phyloP scores from a whole-genome alignment of 2,797 vertebrate genomes.

The Gobio occitaniae region DNA sequence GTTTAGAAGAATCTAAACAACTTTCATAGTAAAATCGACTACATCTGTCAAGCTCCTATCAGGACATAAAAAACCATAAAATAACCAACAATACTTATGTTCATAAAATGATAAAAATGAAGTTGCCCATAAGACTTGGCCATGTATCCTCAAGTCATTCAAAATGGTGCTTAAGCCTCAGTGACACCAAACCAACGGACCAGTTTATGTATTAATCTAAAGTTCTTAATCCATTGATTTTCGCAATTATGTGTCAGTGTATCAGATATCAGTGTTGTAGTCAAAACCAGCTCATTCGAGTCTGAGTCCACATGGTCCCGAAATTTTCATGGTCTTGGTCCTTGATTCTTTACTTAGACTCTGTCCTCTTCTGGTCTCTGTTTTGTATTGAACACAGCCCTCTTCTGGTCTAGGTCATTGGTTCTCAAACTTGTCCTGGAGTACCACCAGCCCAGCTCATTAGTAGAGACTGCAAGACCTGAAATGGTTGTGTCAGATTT shows the following conservation, averaged over 20 bases:
- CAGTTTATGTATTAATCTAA: too few species aligned
- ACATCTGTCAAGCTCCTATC: not conserved
- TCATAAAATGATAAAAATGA: not conserved
- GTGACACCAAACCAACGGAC: too few species aligned
- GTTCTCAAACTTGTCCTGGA: too few species aligned
- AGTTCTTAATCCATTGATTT: not conserved
- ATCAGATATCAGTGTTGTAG: not conserved
- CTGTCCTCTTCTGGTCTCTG: not conserved
- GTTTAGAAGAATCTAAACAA: conserved; percentile 1
- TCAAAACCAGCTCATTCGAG: not conserved
- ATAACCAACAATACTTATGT: not conserved
- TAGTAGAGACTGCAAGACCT: too few species aligned
- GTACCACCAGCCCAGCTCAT: too few species aligned
- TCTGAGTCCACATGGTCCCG: not conserved
- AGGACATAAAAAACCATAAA: not conserved
- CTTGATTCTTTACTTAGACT: not conserved
- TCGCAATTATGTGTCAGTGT: not conserved
- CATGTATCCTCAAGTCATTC: not conserved
- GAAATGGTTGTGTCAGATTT: too few species aligned
- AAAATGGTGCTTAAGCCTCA: not conserved
- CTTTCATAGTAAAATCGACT: not conserved
- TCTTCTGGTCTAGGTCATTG: not conserved
- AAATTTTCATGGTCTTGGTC: not conserved
- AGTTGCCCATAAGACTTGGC: not conserved
- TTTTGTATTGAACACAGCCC: not conserved